Percentiles rank a stretch among this genome's conserved stretches.
These are phyloP conservation scores for Podarcis cretensis DNA, from an alignment of 2,113 vertebrate genomes.

Conservation along the genomic window DNA sequence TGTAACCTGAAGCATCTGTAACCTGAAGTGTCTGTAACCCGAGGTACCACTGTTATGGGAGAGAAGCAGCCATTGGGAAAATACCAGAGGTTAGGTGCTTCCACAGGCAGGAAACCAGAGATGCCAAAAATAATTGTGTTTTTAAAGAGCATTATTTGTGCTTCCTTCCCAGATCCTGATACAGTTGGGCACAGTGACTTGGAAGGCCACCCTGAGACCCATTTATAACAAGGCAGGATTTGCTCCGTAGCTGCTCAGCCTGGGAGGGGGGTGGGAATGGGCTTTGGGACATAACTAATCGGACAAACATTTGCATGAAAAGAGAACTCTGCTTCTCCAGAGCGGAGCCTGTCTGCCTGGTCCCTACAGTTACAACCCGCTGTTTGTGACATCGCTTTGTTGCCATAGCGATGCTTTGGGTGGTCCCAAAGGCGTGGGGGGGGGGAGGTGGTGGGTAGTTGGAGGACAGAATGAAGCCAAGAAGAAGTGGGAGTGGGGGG, in stretches of 20 bases:
- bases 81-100: neutral
- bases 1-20: too few species aligned
- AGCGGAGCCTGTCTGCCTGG: neutral
- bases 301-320: slow-evolving; percentile 6
- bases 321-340: neutral
- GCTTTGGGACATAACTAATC: neutral
- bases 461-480: neutral
- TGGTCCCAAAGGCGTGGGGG: neutral
- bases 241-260: neutral
- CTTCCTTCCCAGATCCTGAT: neutral
- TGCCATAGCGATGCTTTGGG: slow-evolving; percentile 25
- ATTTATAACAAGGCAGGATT: neutral
- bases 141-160: neutral
- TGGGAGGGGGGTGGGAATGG: neutral
- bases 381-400: slow-evolving; percentile 12
- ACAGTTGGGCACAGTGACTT: neutral
- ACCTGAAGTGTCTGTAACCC: too few species aligned
- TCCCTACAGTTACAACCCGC: slow-evolving; percentile 21
- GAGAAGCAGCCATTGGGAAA: neutral
- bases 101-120: neutral
- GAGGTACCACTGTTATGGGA: too few species aligned
- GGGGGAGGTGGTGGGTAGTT: neutral
- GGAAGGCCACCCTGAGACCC: neutral
- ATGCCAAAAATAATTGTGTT: neutral
- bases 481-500: neutral